Evolutionary conservation across 1,140 invertebrate species (phyloP).

Genomic region (Brachionus angularis): DNA sequence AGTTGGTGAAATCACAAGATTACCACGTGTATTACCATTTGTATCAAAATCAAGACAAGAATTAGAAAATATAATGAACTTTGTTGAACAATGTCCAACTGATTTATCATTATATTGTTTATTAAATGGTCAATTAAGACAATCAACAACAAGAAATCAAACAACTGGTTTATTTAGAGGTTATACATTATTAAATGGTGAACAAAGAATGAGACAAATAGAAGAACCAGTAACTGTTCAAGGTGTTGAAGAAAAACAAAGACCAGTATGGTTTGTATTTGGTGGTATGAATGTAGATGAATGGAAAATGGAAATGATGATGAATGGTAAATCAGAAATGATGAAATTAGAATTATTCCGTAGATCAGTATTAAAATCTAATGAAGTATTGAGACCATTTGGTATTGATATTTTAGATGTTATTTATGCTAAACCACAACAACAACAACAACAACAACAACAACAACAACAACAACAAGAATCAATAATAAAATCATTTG

Average conservation of each 20-base stretch:
- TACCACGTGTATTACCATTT: slow-evolving; percentile 32
- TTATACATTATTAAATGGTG: slow-evolving; percentile 26
- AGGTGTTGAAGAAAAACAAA: slow-evolving; percentile 46
- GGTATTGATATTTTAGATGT: slow-evolving; percentile 76
- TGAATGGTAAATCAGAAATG: slow-evolving; percentile 60
- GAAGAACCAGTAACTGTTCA: too few species aligned
- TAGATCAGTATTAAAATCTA: slow-evolving; percentile 70
- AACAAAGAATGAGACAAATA: slow-evolving; percentile 39
- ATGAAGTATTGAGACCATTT: slow-evolving; percentile 69
- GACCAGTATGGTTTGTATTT: slow-evolving; percentile 87
- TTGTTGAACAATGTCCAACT: slow-evolving; percentile 31
- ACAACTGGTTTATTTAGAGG: slow-evolving; percentile 5
- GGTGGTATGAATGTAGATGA: slow-evolving; percentile 95
- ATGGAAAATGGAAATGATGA: slow-evolving; percentile 76
- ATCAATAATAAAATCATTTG: slow-evolving; percentile 79
- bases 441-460: too few species aligned
- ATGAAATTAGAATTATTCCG: slow-evolving; percentile 75
- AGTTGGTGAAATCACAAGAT: not conserved
- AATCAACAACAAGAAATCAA: slow-evolving; percentile 11
- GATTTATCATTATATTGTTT: slow-evolving; percentile 5
- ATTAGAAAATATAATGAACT: slow-evolving; percentile 1
- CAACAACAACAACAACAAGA: slow-evolving; percentile 71
- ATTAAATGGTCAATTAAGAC: slow-evolving; percentile 28
- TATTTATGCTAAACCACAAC: slow-evolving; percentile 64
- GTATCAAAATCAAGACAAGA: slow-evolving; percentile 12